Evolutionary conservation across 2,888 invertebrate genomes (phyloP).

Genomic region (Danaus chrysippus): DNA sequence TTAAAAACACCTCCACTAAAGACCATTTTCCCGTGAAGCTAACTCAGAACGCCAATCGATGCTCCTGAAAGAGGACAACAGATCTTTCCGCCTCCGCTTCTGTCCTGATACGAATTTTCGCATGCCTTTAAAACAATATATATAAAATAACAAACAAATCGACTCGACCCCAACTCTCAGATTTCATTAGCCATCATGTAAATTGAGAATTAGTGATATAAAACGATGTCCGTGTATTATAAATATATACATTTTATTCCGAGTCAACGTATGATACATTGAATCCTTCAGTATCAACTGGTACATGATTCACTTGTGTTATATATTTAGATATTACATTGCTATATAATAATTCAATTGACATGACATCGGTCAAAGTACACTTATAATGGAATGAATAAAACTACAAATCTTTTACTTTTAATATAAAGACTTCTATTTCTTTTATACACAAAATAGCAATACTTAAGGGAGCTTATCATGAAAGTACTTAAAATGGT

Average conservation of each 20-base stretch:
- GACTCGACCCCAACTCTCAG: slow-evolving; percentile 43
- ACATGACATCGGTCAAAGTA: no score
- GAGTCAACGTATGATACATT: no score
- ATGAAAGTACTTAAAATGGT: slow-evolving; percentile 10
- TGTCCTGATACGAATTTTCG: slow-evolving; percentile 56
- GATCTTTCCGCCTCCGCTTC: slow-evolving; percentile 71
- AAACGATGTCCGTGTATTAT: slow-evolving; percentile 16
- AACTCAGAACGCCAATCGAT: slow-evolving; percentile 65
- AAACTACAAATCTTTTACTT: no score
- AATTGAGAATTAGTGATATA: slow-evolving; percentile 39
- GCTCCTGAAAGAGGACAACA: slow-evolving; percentile 73
- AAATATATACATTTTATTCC: not conserved
- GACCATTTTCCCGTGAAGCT: slow-evolving; percentile 33
- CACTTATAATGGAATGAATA: no score
- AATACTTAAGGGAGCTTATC: no score
- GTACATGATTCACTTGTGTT: no score
- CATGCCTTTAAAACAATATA: slow-evolving; percentile 50
- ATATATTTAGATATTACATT: no score
- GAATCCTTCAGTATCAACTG: no score
- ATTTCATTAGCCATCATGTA: slow-evolving; percentile 50
- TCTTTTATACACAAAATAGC: no score
- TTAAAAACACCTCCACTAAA: slow-evolving; percentile 35
- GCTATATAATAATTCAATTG: no score
- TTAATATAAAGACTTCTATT: no score
- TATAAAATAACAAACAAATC: slow-evolving; percentile 57